Percentiles rank a stretch among this genome's conserved stretches.
These are phyloP conservation scores for Mallotus villosus DNA, from an alignment of 2,797 vertebrate genomes.

Conservation along the genomic window DNA sequence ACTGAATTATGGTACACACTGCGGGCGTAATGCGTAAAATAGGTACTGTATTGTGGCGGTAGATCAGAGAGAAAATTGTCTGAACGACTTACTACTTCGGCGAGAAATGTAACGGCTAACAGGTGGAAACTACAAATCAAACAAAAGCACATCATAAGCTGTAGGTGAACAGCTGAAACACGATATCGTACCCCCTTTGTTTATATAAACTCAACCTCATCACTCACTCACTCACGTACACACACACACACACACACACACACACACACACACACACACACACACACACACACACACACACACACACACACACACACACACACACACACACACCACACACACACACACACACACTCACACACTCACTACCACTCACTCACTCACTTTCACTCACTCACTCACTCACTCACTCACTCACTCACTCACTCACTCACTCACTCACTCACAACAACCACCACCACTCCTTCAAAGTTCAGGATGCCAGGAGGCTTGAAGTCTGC, in stretches of 20 bases:
- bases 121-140: slow-evolving; percentile 19
- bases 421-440: background rate
- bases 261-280: slow-evolving; percentile 18
- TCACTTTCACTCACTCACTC: slow-evolving; percentile 10
- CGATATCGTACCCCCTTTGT: background rate
- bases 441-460: background rate
- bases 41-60: slow-evolving; percentile 8
- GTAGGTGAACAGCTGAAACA: background rate
- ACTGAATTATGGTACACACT: slow-evolving; percentile 25
- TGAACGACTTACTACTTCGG: background rate
- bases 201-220: background rate
- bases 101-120: background rate
- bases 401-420: slow-evolving; percentile 31
- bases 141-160: background rate
- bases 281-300: slow-evolving; percentile 29
- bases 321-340: background rate
- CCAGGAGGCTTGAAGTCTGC: slow-evolving; percentile 9
- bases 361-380: background rate
- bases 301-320: background rate
- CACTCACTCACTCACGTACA: background rate
- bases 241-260: background rate
- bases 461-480: slow-evolving; percentile 34
- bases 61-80: slow-evolving; percentile 1
- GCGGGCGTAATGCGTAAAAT: slow-evolving; percentile 26
- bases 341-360: background rate